These are phyloP conservation scores for Polylopha cassiicola DNA, from an alignment of 2,888 invertebrate species.

Conservation along the genomic window DNA sequence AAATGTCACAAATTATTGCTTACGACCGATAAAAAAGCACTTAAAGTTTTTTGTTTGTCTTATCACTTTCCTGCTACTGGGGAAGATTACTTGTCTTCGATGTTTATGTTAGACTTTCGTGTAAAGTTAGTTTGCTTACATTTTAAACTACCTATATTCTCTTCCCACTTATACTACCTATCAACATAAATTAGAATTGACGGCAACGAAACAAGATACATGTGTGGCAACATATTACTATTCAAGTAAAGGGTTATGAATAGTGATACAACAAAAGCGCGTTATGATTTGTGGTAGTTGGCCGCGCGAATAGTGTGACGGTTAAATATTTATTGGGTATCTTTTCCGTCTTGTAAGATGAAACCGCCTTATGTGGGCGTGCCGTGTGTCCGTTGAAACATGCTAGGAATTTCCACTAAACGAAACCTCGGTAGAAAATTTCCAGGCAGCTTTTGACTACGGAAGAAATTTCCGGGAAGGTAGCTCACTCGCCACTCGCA, in stretches of 20 bases:
- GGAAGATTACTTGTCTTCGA: conserved; percentile 21
- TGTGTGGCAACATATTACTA: conserved; percentile 19
- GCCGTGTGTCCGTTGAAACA: conserved; percentile 37
- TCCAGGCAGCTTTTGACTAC: conserved; percentile 34
- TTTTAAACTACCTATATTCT: conserved; percentile 6
- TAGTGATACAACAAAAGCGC: conserved; percentile 17
- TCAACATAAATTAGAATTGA: conserved; percentile 12
- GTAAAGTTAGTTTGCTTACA: conserved; percentile 12
- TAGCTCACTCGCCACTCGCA: background rate
- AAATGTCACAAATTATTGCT: conserved; percentile 38
- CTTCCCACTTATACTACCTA: conserved; percentile 12
- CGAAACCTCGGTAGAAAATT: conserved; percentile 42
- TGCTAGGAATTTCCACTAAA: conserved; percentile 57
- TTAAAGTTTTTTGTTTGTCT: conserved; percentile 31
- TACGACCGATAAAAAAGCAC: conserved; percentile 22
- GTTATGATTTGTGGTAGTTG: conserved; percentile 23
- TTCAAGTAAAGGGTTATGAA: conserved; percentile 23
- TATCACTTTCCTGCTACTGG: conserved; percentile 31
- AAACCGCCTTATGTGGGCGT: conserved; percentile 43
- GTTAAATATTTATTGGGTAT: conserved; percentile 43
- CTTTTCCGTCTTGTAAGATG: conserved; percentile 46
- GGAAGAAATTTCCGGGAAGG: conserved; percentile 20
- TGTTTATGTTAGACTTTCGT: conserved; percentile 19
- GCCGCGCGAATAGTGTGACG: conserved; percentile 21
- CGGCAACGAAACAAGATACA: conserved; percentile 16